Base-by-base conservation (phyloP, 2,797 vertebrate species). In the Eulemur rubriventer region DNA sequence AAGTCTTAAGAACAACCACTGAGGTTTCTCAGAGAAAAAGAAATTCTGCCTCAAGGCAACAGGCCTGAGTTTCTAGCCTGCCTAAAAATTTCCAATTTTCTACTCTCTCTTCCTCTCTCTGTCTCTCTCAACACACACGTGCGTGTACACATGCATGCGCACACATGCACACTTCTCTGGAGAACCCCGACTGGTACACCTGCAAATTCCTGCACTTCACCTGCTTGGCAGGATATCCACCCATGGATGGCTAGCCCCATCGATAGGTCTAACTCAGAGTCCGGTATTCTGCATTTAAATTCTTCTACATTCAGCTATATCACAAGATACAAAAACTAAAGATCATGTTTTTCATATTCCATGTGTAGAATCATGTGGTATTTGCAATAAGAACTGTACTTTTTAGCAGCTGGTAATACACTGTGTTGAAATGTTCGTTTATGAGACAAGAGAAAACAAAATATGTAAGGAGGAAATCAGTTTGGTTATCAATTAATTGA, bases 391-490 rank as follows among this genome's bases (percentile, higher is more conserved):
- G 59, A 87, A 75, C 20, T 22, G 0, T 83, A 67, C 28, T 94
- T 96, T 89, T 81, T 91, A 94, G 55, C 33, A 72, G 26, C 59
- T 96, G 48, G 59, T 84, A 89, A 80, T 46, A 92, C 7, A 70
- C 50, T 80, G 89, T 84, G 26, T 70, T 57, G n/a, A 93, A 95
- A 97, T 80, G 55, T 82, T n/a, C 84, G 78, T 41, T 94, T 85
- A 67, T 57, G 38, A 94, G 65, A 93, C 7, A 94, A 92, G 30
- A 79, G 18, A 55, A 87, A 69, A 55, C 24, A 93, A 96, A 92
- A 80, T 35, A 50, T 59, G 12, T 91, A 28, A 79, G 33, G 46
- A 93, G 63, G 89, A 96, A 96, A 83, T 7, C 33, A 86, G 46
- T 48, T 57, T 95, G 55, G 16, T 93, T 87, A 89, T 82, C 50